These are phyloP conservation scores for Aphidius colemani DNA, from an alignment of 2,888 invertebrate genomes.

Conservation along the genomic window DNA sequence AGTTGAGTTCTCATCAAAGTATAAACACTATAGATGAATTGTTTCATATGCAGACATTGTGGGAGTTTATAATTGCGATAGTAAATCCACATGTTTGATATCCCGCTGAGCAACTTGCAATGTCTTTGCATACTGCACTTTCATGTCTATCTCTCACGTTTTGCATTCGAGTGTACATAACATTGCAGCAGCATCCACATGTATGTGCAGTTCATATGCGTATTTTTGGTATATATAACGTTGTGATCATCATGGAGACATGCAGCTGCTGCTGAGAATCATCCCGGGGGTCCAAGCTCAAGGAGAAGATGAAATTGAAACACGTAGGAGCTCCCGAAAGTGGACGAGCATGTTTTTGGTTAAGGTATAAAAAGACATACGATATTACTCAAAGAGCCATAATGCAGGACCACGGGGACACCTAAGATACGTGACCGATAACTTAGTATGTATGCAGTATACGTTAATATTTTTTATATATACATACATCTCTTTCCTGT, in stretches of 20 bases:
- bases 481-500: not conserved
- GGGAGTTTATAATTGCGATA: constrained; percentile 12
- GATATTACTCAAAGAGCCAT: constrained; percentile 1
- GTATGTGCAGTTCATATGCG: not conserved
- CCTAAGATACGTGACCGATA: constrained; percentile 8
- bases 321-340: constrained; percentile 22
- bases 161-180: not conserved
- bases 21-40: constrained; percentile 7
- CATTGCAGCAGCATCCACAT: not conserved
- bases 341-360: not conserved
- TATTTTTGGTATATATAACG: not conserved
- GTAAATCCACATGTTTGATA: constrained; percentile 16
- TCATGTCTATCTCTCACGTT: constrained; percentile 5
- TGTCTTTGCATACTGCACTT: constrained; percentile 10
- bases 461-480: not conserved
- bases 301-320: constrained; percentile 21
- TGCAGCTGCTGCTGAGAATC: constrained; percentile 4
- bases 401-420: not conserved
- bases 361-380: not conserved
- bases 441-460: not conserved
- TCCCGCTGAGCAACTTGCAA: constrained; percentile 15
- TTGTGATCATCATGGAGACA: constrained; percentile 1
- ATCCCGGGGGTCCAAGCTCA: constrained; percentile 8
- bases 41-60: constrained; percentile 6
- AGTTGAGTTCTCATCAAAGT: not conserved